Conservation (phyloP, 2,113 vertebrate species). For the mouse (Mus musculus) region GRCm39 chr1:104424501-104425000, state of each 20-base stretch:
- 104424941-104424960: neutral
- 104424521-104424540: neutral
- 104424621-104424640: neutral
- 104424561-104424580: neutral
- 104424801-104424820: neutral
- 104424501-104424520: neutral
- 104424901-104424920: neutral
- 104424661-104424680: accelerated
- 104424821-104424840: neutral
- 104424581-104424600: neutral
- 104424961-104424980: neutral
- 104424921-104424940: neutral
- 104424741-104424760: neutral
- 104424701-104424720: neutral
- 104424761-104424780: neutral
- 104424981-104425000: neutral
- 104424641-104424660: neutral
- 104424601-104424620: neutral
- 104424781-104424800: too few relatives aligned
- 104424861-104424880: neutral
- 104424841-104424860: neutral
- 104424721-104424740: neutral
- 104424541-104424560: neutral
- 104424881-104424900: neutral
- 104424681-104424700: neutral